Evolutionary conservation across 1,140 invertebrate species (phyloP).

Genomic region (Drosophila athabasca): DNA sequence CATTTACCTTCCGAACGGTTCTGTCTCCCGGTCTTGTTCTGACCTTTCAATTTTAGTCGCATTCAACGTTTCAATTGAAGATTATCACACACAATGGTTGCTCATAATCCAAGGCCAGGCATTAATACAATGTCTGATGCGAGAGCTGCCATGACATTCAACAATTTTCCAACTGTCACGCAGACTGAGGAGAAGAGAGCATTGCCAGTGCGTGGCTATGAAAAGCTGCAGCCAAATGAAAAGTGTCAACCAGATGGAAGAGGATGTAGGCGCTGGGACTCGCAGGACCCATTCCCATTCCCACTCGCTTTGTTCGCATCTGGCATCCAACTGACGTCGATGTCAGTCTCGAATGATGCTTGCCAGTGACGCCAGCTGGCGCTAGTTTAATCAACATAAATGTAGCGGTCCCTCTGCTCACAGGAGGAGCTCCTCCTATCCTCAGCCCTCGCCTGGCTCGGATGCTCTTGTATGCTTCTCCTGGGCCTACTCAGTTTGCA

Average conservation of each 20-base stretch:
- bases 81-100: not conserved
- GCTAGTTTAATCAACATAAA: conserved; percentile 70
- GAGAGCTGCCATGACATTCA: conserved; percentile 2
- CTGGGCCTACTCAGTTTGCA: conserved; percentile 55
- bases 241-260: conserved; percentile 33
- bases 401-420: conserved; percentile 16
- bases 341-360: not conserved
- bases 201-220: conserved; percentile 7
- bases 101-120: conserved; percentile 4
- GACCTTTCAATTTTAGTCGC: not conserved
- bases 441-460: conserved; percentile 19
- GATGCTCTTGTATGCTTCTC: conserved; percentile 4
- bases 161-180: conserved; percentile 8
- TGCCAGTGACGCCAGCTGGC: conserved; percentile 32
- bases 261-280: conserved; percentile 19
- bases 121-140: not conserved
- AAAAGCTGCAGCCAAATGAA: conserved; percentile 27
- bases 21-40: not conserved
- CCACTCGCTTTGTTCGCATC: conserved; percentile 21
- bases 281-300: conserved; percentile 8
- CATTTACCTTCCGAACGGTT: not conserved
- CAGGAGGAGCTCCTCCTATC: no score
- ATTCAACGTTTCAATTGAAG: conserved; percentile 6
- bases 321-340: conserved; percentile 25
- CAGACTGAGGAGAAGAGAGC: no score